A percentile compares a stretch with the other conserved stretches of the same genome.
Evolutionary conservation across 2,797 vertebrate genomes (phyloP).

Genomic region (Paedocypris micromegethes): DNA sequence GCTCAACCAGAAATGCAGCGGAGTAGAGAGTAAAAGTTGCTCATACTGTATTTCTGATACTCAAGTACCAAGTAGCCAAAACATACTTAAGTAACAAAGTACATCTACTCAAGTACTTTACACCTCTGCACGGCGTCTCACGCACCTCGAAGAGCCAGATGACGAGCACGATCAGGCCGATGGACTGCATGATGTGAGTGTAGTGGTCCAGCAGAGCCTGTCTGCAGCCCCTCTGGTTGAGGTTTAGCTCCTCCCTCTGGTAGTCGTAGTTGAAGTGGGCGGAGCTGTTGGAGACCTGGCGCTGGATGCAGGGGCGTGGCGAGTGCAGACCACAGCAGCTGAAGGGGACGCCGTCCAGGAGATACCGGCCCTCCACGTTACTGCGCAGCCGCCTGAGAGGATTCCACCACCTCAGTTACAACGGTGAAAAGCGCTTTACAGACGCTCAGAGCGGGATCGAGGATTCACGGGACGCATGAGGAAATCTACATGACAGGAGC

Average conservation of each 20-base stretch:
- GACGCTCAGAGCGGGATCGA: no score
- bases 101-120: no score
- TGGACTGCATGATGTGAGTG: conserved; percentile 72
- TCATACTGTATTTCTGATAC: no score
- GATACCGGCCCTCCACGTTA: conserved; percentile 75
- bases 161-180: conserved; percentile 71
- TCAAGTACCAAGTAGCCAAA: no score
- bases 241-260: conserved; percentile 73
- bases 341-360: conserved; percentile 80
- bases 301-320: conserved; percentile 82
- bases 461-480: no score
- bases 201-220: conserved; percentile 80
- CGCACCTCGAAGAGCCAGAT: conserved; percentile 87
- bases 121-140: not conserved
- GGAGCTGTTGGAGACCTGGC: conserved; percentile 71
- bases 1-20: no score
- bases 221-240: conserved; percentile 78
- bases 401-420: not conserved
- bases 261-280: conserved; percentile 74
- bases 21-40: no score
- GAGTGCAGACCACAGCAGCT: conserved; percentile 84
- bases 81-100: no score
- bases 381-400: conserved; percentile 71
- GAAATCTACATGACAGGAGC: no score
- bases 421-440: no score